A percentile compares a stretch with the other conserved stretches of the same genome.
These are phyloP conservation scores for Gopherus evgoodei DNA, from an alignment of 2,113 vertebrate genomes.

Conservation along the genomic window DNA sequence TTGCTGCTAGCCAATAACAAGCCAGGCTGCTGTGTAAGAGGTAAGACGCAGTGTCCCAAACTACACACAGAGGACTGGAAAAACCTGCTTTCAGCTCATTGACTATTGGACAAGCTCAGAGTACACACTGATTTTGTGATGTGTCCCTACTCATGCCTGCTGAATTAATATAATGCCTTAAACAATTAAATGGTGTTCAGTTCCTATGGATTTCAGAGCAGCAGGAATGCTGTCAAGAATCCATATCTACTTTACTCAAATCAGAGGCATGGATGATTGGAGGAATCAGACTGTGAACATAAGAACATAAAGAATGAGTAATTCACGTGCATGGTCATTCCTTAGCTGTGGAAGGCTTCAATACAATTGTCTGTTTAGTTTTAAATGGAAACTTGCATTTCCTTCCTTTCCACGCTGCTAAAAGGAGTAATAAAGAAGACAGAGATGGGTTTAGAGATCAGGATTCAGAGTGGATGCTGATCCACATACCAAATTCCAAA, in stretches of 20 bases:
- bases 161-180: neutral
- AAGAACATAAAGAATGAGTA: too few species aligned
- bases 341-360: neutral
- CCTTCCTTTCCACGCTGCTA: neutral
- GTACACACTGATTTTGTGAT: neutral
- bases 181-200: neutral
- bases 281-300: neutral
- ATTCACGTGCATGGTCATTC: neutral
- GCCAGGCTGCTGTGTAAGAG: fast-evolving
- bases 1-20: neutral
- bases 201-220: neutral
- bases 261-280: fast-evolving
- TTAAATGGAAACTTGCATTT: slow-evolving; percentile 5
- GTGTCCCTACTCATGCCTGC: neutral
- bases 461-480: neutral
- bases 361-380: slow-evolving; percentile 29
- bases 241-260: neutral
- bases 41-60: neutral
- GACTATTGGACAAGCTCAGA: neutral
- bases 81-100: neutral
- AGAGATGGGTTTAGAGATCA: neutral
- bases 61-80: neutral
- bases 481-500: neutral
- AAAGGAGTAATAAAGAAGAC: neutral
- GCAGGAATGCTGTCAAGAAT: neutral